Conservation (phyloP, 2,113 vertebrate species). For the Gorsachius goisagi region DNA sequence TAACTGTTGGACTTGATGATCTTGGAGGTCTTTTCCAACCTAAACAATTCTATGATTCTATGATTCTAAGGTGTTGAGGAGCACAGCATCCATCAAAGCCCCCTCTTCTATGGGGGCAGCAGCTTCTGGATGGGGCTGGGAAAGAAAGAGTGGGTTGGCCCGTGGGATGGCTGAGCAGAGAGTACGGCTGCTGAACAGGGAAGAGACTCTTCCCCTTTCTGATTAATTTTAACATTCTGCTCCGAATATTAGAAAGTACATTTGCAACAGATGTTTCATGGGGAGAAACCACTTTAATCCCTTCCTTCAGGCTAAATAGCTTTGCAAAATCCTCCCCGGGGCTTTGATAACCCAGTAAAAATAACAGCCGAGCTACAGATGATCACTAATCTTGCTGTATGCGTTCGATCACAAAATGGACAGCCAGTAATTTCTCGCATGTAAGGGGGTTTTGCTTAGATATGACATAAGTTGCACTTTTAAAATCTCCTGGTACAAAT, state of each 20-base stretch:
- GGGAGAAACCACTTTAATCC: conserved; percentile 64
- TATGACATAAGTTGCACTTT: background rate
- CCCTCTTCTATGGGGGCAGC: background rate
- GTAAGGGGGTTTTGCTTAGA: background rate
- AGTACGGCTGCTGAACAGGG: background rate
- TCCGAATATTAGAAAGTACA: conserved; percentile 24
- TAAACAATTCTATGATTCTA: too few relatives aligned
- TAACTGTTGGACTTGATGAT: too few relatives aligned
- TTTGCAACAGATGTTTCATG: conserved; percentile 65
- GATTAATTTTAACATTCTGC: conserved; percentile 39
- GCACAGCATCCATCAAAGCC: background rate
- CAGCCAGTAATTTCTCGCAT: background rate
- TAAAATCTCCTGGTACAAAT: background rate
- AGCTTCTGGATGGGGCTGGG: background rate
- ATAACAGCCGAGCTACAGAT: conserved; percentile 62
- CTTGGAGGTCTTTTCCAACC: too few relatives aligned
- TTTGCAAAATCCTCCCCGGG: conserved; percentile 61
- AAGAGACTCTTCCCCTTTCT: background rate
- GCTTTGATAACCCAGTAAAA: conserved; percentile 63
- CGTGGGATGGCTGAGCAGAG: background rate
- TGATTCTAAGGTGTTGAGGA: background rate
- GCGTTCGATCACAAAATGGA: background rate
- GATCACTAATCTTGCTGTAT: conserved; percentile 44
- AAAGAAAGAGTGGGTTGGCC: background rate
- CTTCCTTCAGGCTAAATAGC: conserved; percentile 63